Base-by-base conservation (phyloP, 2,113 vertebrate species). In the Tetrax tetrax region DNA sequence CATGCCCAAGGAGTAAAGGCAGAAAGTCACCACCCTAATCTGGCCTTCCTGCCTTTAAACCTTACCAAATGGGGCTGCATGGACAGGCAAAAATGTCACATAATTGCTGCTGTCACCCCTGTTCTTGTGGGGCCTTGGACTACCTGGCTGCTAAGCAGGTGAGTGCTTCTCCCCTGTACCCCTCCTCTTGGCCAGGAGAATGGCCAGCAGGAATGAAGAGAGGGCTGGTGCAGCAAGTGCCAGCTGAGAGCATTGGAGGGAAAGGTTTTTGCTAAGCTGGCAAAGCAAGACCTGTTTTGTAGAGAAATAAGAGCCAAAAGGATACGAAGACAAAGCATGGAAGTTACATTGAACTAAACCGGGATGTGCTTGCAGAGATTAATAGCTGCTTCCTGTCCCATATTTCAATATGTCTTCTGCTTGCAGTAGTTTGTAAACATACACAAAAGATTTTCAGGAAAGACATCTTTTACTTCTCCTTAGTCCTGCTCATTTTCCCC, bases 271-370 rank as follows among this genome's bases (percentile, higher is more conserved):
- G 61, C 64, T 82, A 64, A 93, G 38, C n/a, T 95, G 83, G 75
- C 71, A 92, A 72, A 68, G 72, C 61, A 37, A 83, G 56, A 47
- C 35, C 50, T 84, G 35, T 82, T 91, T 75, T 66, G 9, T 70
- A 86, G 83, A 72, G 48, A 79, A 95, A 93, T 50, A 91, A 78
- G 61, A 94, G 27, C 57, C 86, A 56, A 82, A 94, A 96, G 83
- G 86, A 79, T 93, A 63, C 1, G 18, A 90, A 87, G 69, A 96
- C 95, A 97, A 97, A 96, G 82, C 86, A 83, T 57, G 81, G 87
- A 96, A 94, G 69, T 91, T 83, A 27, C 63, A 50, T 8, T 90
- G 66, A 96, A 81, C 61, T 90, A 75, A 95, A 87, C 37, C 0
- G 2, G 63, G 66, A 81, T 92, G 68, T 72, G 35, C 31, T 87